These are phyloP conservation scores for Amblyjoppa proteus DNA, from an alignment of 2,888 invertebrate genomes.

Conservation along the genomic window DNA sequence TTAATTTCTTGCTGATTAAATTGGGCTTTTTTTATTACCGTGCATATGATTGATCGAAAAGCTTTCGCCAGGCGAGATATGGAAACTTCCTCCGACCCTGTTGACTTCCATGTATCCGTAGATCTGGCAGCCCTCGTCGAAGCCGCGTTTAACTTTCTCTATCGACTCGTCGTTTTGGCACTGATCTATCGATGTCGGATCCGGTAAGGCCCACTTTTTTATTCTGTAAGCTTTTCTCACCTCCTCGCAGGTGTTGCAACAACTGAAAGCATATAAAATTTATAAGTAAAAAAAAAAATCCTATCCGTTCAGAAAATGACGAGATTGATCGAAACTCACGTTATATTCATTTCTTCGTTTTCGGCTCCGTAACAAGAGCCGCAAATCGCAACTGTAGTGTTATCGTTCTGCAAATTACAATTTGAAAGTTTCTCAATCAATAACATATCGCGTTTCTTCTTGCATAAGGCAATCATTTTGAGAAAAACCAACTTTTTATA, in stretches of 20 bases:
- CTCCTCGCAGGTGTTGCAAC: constrained; percentile 98
- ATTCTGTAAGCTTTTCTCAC: constrained; percentile 96
- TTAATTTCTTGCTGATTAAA: neutral
- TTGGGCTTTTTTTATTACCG: constrained; percentile 84
- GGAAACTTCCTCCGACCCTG: constrained; percentile 98
- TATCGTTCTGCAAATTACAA: constrained; percentile 78
- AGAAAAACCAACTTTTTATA: neutral
- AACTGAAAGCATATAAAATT: constrained; percentile 86
- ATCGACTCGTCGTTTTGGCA: constrained; percentile 94
- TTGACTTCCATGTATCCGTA: constrained; percentile 98
- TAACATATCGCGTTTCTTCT: neutral
- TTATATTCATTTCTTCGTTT: constrained; percentile 81
- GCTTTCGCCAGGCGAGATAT: constrained; percentile 98
- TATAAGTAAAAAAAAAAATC: neutral
- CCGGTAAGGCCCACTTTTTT: constrained; percentile 94
- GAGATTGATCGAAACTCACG: constrained; percentile 74
- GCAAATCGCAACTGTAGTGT: constrained; percentile 88
- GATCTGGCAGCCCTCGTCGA: constrained; percentile 97
- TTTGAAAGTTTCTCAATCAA: neutral
- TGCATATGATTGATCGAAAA: constrained; percentile 98
- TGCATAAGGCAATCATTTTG: neutral
- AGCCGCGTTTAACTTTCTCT: constrained; percentile 91
- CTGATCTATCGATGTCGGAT: constrained; percentile 93
- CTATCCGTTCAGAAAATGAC: neutral
- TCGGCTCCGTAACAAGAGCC: constrained; percentile 98